Conservation (phyloP, 1,140 invertebrate species). For the Lordiphosa clarofinis region DNA sequence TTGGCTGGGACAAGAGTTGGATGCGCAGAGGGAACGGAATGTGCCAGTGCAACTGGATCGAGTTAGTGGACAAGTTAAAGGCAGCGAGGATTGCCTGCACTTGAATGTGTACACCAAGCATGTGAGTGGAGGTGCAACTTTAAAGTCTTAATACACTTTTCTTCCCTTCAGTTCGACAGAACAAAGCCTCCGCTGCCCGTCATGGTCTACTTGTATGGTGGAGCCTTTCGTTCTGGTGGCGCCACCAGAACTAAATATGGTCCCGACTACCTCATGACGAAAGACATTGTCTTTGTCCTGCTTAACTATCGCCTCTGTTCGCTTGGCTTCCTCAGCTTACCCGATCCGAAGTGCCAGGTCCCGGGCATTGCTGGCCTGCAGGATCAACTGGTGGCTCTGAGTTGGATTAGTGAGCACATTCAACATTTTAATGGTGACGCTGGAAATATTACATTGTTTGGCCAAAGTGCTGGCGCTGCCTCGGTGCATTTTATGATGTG, state of each 20-base stretch:
- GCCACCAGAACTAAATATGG: constrained; percentile 80
- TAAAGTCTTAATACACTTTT: not conserved
- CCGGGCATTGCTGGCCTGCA: constrained; percentile 81
- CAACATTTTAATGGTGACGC: constrained; percentile 58
- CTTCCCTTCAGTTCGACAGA: constrained; percentile 36
- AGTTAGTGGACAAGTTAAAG: too few relatives aligned
- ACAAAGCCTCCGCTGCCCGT: constrained; percentile 81
- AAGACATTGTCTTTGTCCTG: constrained; percentile 84
- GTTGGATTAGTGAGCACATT: constrained; percentile 78
- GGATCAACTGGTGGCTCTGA: constrained; percentile 80
- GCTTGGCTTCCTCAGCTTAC: constrained; percentile 84
- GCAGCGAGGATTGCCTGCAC: constrained; percentile 55
- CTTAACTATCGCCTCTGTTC: constrained; percentile 86
- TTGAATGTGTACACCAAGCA: constrained; percentile 63
- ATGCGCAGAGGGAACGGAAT: too few relatives aligned
- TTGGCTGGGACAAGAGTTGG: constrained; percentile 47
- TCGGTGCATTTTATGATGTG: constrained; percentile 66
- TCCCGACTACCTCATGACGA: constrained; percentile 83
- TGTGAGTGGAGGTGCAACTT: constrained; percentile 30
- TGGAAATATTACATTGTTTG: constrained; percentile 71
- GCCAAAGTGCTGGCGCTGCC: constrained; percentile 74
- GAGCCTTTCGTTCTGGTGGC: constrained; percentile 82
- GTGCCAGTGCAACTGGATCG: too few relatives aligned
- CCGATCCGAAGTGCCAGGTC: constrained; percentile 55
- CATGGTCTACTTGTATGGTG: constrained; percentile 87